phyloP scores from a whole-genome alignment of 23 tunicate species.

The Styela plicata region DNA sequence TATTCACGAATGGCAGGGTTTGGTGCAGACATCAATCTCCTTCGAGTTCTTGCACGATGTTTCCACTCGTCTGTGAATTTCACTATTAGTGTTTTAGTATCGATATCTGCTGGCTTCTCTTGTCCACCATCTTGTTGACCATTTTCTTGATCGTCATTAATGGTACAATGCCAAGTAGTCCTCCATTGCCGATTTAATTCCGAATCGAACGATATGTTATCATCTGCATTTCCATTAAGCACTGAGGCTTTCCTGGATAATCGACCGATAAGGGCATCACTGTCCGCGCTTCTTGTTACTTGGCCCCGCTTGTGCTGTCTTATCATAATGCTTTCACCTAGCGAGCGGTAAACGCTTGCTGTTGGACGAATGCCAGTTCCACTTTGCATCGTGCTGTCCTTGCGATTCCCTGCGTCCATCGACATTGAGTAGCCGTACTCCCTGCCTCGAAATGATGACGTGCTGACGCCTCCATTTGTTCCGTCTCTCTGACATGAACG shows the following conservation, averaged over 20 bases:
- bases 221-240: not conserved
- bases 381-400: not conserved
- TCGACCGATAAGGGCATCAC: not conserved
- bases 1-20: no score
- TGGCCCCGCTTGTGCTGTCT: not conserved
- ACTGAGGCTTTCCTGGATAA: not conserved
- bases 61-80: not conserved
- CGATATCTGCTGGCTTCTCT: not conserved
- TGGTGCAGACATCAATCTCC: constrained; percentile 1
- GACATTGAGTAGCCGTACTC: constrained; percentile 4
- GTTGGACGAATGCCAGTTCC: not conserved
- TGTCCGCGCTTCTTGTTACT: not conserved
- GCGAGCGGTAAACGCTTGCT: not conserved
- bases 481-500: not conserved
- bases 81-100: not conserved
- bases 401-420: not conserved
- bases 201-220: not conserved
- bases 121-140: not conserved
- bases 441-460: constrained; percentile 12
- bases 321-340: not conserved
- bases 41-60: not conserved
- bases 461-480: not conserved
- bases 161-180: not conserved
- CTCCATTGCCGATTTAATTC: constrained; percentile 3
- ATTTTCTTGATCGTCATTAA: not conserved